Base-by-base conservation (phyloP, 2,888 invertebrate genomes). In the Sipha maydis region DNA sequence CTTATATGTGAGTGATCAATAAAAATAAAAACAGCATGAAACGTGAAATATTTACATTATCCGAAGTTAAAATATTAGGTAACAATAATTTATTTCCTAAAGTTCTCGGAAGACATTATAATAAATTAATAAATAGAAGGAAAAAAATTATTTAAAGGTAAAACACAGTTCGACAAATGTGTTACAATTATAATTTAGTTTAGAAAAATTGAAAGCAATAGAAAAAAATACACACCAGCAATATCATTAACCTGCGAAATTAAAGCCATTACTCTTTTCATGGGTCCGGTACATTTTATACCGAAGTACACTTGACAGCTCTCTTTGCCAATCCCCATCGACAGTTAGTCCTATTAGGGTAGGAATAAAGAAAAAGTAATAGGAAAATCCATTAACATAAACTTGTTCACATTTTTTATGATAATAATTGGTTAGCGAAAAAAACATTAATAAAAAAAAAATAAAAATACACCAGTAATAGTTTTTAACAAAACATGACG, bases 171-270 rank as follows among this genome's bases (percentile, higher is more conserved):
- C 8, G 8, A 61, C 21, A 21, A 61, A 61, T 61, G 61, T 25
- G 25, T 3, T 5, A 61, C 25, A 61, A 61, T 61, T 61, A 61
- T 21, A 61, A 61, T 21, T 61, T 21, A 61, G 21, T 61, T 61
- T 25, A 3, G 25, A 61, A 61, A 61, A 61, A 61, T 61, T 61
- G 25, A 61, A 61, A 3, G 61, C 5, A 25, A 61, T 41, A 48
- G 48, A 28, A 77, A 77, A 41, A 77, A 8, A 77, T 38, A 77
- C 28, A 5, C 25, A 41, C 48, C 8, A 28, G 48, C 76, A 48
- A 77, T 76, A n/a, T 77, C 76, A 77, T 77, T 77, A 77, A 41
- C 48, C 28, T n/a, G 28, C 17, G 76, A 77, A 77, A 77, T 77
- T 77, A 48, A 77, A 77, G 41, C 48, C 76, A 77, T 77, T 77